phyloP scores from a whole-genome alignment of 2,113 vertebrate genomes.

The Megaleporinus macrocephalus region DNA sequence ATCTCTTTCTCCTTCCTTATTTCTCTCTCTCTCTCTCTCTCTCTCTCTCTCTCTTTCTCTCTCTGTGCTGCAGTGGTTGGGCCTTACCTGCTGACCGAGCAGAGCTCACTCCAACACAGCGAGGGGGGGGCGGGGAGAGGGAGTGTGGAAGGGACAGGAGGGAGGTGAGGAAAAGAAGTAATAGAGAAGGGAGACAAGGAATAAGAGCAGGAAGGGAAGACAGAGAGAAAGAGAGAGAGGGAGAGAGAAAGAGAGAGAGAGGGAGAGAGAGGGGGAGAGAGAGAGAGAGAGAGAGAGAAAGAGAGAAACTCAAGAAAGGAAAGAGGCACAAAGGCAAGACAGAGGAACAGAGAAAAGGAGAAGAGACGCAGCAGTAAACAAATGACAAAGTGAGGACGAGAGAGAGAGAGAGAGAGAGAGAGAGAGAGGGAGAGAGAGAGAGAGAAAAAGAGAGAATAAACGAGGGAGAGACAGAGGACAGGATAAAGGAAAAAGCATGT shows the following conservation, averaged over 20 bases:
- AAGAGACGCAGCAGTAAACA: background rate
- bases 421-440: background rate
- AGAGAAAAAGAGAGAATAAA: background rate
- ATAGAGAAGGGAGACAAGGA: background rate
- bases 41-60: constrained; percentile 27
- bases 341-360: background rate
- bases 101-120: constrained; percentile 65
- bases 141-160: background rate
- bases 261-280: constrained; percentile 3
- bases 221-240: background rate
- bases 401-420: background rate
- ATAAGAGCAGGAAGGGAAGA: background rate
- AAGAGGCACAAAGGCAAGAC: background rate
- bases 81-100: constrained; percentile 75
- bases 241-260: background rate
- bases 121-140: constrained; percentile 7
- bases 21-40: constrained; percentile 1
- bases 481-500: background rate
- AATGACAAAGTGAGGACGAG: background rate
- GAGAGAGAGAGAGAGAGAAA: background rate
- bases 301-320: background rate
- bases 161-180: background rate
- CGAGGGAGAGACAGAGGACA: background rate
- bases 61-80: constrained; percentile 65
- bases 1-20: constrained; percentile 4